Evolutionary conservation across 1,140 invertebrate species (phyloP).

Genomic region (Metopolophium dirhodum): DNA sequence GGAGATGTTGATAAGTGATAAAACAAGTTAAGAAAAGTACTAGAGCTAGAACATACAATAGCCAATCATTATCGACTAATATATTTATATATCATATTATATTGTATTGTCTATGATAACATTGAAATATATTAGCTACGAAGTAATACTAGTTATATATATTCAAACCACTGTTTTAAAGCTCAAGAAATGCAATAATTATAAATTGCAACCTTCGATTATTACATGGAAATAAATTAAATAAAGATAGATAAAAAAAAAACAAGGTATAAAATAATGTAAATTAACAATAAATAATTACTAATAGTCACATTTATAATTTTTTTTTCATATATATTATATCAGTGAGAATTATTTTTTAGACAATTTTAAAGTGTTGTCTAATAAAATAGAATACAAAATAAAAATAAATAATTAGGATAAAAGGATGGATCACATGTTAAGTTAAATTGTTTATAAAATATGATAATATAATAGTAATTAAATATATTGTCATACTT

Average conservation of each 20-base stretch:
- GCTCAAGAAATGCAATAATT: neutral
- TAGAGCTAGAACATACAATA: neutral
- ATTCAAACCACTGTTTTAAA: neutral
- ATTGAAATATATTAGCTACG: neutral
- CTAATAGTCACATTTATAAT: neutral
- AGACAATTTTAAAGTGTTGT: neutral
- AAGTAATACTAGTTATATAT: neutral
- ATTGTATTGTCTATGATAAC: neutral
- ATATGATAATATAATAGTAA: constrained; percentile 34
- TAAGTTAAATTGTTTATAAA: constrained; percentile 41
- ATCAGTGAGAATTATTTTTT: neutral
- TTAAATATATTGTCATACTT: constrained; percentile 43
- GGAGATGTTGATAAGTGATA: neutral
- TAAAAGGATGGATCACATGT: constrained; percentile 40
- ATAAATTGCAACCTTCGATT: neutral
- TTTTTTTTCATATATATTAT: no score
- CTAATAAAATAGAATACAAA: constrained; percentile 37
- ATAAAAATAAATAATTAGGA: constrained; percentile 48
- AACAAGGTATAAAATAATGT: constrained; percentile 16
- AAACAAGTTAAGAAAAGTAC: neutral
- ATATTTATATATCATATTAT: constrained; percentile 24
- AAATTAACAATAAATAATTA: constrained; percentile 40
- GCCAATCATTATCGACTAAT: neutral
- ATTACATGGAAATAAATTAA: constrained; percentile 21
- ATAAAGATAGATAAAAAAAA: neutral